Percentiles rank a stretch among this genome's conserved stretches.
These are phyloP conservation scores for Macaca nemestrina DNA, from an alignment of 2,113 vertebrate species.

Conservation along the genomic window DNA sequence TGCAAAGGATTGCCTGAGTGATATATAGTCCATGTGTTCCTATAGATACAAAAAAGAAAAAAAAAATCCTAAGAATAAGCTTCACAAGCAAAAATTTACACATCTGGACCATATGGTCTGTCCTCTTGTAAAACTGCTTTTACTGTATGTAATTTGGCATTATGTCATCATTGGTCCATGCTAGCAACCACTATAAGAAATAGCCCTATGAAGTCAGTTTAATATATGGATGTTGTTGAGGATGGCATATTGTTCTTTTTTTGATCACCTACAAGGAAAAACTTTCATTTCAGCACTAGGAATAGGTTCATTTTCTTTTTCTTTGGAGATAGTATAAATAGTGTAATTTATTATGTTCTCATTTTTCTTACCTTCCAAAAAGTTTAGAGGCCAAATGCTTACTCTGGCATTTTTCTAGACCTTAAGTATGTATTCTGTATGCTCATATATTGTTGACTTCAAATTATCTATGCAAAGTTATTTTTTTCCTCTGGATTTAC, in stretches of 20 bases:
- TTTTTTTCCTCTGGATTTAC: background rate
- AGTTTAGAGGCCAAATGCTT: background rate
- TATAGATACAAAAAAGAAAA: background rate
- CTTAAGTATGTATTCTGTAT: background rate
- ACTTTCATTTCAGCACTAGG: background rate
- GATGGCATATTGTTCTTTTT: background rate
- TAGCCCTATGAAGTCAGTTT: background rate
- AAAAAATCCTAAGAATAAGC: background rate
- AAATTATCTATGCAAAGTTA: background rate
- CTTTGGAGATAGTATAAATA: background rate
- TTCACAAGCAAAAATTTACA: background rate
- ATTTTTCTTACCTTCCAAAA: constrained; percentile 33
- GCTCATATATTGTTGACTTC: background rate
- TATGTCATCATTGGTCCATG: background rate
- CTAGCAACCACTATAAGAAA: background rate
- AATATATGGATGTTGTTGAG: background rate
- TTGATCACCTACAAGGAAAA: background rate
- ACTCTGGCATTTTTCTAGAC: background rate
- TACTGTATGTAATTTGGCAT: background rate
- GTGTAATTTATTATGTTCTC: background rate
- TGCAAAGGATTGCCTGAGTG: background rate
- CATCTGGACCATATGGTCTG: background rate
- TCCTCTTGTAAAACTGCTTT: constrained; percentile 29
- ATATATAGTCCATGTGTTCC: background rate
- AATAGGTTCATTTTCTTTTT: background rate